Percentiles rank a stretch among this genome's conserved stretches.
Conservation (phyloP, 2,113 vertebrate genomes). For the Propithecus coquereli region DNA sequence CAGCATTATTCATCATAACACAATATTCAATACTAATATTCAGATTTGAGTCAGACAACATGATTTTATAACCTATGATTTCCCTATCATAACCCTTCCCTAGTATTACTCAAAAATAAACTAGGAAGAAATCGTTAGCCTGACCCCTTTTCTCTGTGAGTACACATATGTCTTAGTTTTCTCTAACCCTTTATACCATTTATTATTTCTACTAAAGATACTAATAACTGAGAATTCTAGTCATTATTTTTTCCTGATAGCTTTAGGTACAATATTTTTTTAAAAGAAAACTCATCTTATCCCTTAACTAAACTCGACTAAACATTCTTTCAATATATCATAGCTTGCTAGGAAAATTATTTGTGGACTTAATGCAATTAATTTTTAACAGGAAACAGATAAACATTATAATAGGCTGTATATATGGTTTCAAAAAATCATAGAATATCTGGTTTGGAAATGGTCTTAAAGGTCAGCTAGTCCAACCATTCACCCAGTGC, state of each 20-base stretch:
- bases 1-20: not conserved
- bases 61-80: not conserved
- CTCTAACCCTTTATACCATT: not conserved
- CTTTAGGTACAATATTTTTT: not conserved
- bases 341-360: slow-evolving; percentile 4
- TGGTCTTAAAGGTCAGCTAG: not conserved
- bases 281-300: not conserved
- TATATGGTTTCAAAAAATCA: not conserved
- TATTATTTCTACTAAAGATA: not conserved
- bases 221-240: not conserved
- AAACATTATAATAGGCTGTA: not conserved
- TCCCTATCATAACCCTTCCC: not conserved
- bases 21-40: not conserved
- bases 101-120: not conserved
- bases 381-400: slow-evolving; percentile 20
- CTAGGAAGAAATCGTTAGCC: not conserved
- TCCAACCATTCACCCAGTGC: not conserved
- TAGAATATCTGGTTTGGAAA: slow-evolving; percentile 19
- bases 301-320: not conserved
- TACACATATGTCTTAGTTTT: not conserved
- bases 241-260: not conserved
- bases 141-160: not conserved
- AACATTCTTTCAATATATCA: not conserved
- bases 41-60: slow-evolving; percentile 1
- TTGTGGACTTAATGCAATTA: slow-evolving; percentile 11